Evolutionary conservation across 2,888 invertebrate species (phyloP), one percentile per base, ranked within the genome.

Genomic region (Mythimna vitellina): DNA sequence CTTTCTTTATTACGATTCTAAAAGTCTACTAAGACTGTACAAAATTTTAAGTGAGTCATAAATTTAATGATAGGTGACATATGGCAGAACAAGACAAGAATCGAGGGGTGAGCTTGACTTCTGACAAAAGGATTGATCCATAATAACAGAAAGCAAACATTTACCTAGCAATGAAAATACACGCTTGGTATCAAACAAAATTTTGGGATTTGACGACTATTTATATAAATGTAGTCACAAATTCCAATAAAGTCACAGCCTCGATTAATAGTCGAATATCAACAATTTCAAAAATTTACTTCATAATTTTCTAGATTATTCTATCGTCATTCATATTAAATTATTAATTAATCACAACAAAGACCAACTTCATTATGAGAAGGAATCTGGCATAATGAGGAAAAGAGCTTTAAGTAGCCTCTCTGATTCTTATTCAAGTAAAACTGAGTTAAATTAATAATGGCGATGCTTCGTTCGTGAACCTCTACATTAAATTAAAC

Each of bases 391-490:
- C 42, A 49, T 73, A 73, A 67, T 73, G 61, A 73, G 70, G 58
- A 67, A 73, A 82, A 67, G 58, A 68, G 72, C 65, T 73, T 65
- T 61, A 73, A 77, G 61, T 82, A 74, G 68, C 57, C 61, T 56
- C 53, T 61, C 53, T 65, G 76, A 49, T 66, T 76, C 58, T 66
- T 73, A 73, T 82, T 82, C 60, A 68, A 76, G 68, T 53, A 73
- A 63, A 80, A 77, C 64, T 68, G 64, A 80, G 73, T 68, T 74
- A 73, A 82, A 80, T 78, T 80, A 80, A 80, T 63, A 70, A 80
- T 65, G 73, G 73, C 57, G 75, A 70, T 63, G 64, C 64, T 68
- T 61, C 65, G 35, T 67, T 65, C 64, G 60, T 58, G 63, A 74
- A 82, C 22, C 60, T 73, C 69, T 32, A 74, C 63, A 82, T 78